Percentiles rank a stretch among this genome's conserved stretches.
These are phyloP conservation scores for Dolichoris vasculosae DNA, from an alignment of 1,140 invertebrate species.

Conservation along the genomic window DNA sequence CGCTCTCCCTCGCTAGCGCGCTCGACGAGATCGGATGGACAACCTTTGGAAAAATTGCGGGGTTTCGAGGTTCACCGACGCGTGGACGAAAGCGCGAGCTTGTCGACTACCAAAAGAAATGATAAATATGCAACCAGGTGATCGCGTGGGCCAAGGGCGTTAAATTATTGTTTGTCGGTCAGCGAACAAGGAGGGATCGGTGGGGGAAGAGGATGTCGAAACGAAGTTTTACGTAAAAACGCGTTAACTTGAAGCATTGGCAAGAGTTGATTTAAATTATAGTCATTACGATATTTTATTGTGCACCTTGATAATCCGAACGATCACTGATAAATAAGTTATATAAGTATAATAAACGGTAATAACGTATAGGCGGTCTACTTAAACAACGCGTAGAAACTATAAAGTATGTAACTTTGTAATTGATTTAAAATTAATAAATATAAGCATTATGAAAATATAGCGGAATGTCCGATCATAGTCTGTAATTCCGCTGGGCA, in stretches of 20 bases:
- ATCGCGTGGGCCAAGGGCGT: conserved; percentile 27
- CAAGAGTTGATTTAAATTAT: conserved; percentile 10
- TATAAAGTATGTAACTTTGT: background rate
- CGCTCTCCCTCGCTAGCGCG: background rate
- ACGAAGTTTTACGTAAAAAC: background rate
- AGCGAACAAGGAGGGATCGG: background rate
- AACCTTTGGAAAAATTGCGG: conserved; percentile 24
- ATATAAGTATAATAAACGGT: background rate
- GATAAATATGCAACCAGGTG: background rate
- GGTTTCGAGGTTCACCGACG: background rate
- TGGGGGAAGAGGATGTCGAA: background rate
- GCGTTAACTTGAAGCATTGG: background rate
- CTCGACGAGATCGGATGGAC: background rate
- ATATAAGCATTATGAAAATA: background rate
- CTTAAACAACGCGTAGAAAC: no score
- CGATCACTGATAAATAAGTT: background rate
- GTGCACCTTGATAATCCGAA: background rate
- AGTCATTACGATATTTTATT: background rate
- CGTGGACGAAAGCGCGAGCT: conserved; percentile 7
- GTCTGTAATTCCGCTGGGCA: background rate
- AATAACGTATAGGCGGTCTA: background rate
- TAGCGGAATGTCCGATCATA: background rate
- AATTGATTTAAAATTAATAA: background rate
- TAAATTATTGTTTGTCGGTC: conserved; percentile 1
- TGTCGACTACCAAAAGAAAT: background rate